Evolutionary conservation across 2,113 vertebrate genomes (phyloP).

Genomic region (Himantopus leucocephalus): DNA sequence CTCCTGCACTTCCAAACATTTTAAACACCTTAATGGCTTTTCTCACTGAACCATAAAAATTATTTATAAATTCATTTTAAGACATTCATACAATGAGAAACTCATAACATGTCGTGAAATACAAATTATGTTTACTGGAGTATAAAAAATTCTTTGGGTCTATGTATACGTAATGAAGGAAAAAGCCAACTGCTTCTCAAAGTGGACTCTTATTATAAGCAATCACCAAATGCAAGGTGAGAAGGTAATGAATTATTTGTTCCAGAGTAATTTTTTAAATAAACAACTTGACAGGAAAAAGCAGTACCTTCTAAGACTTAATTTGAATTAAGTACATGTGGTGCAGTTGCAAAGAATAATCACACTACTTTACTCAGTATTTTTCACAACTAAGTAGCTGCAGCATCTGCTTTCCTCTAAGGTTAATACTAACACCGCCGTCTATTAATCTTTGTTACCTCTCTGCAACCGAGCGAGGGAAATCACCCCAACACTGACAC

Average conservation of each 20-base stretch:
- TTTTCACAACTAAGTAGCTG: background rate
- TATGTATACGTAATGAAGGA: constrained; percentile 67
- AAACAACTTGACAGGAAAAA: constrained; percentile 47
- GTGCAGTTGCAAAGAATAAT: constrained; percentile 8
- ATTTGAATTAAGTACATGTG: constrained; percentile 44
- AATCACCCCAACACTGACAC: background rate
- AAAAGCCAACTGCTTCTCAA: constrained; percentile 46
- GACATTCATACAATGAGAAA: constrained; percentile 60
- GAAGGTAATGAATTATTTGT: constrained; percentile 58
- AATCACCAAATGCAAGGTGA: constrained; percentile 39
- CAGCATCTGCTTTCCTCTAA: background rate
- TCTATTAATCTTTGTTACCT: background rate
- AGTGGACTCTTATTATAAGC: constrained; percentile 39
- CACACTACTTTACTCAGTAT: background rate
- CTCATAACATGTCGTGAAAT: constrained; percentile 60
- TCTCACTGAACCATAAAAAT: constrained; percentile 72
- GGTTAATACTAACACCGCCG: background rate
- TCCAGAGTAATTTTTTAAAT: constrained; percentile 24
- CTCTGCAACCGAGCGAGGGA: background rate
- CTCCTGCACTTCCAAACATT: constrained; percentile 67
- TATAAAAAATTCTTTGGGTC: constrained; percentile 60
- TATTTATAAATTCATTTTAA: constrained; percentile 76
- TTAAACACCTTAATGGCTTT: constrained; percentile 75
- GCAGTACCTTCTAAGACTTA: constrained; percentile 8
- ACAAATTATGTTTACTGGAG: constrained; percentile 70